A percentile compares a stretch with the other conserved stretches of the same genome.
phyloP scores from a whole-genome alignment of 2,888 invertebrate genomes.

The Dasysyrphus albostriatus region DNA sequence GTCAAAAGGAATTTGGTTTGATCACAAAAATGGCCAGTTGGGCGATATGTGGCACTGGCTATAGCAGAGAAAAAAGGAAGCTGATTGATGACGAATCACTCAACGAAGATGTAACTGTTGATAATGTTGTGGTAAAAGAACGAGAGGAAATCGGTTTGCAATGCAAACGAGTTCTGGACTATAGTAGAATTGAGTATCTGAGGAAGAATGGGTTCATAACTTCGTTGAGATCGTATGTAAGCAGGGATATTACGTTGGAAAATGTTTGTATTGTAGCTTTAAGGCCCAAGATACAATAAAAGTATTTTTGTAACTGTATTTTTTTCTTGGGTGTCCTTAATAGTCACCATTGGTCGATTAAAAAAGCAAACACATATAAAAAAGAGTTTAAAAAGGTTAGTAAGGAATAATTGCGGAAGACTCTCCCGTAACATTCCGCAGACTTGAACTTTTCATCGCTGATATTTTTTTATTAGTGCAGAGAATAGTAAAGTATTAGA shows the following conservation, averaged over 20 bases:
- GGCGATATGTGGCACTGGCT: conserved; percentile 92
- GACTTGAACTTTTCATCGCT: too few relatives aligned
- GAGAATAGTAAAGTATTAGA: too few relatives aligned
- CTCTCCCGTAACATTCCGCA: too few relatives aligned
- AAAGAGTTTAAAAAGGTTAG: too few relatives aligned
- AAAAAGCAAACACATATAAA: too few relatives aligned
- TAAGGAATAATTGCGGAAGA: too few relatives aligned
- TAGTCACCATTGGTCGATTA: too few relatives aligned
- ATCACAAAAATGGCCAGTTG: conserved; percentile 94
- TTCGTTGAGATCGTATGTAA: conserved; percentile 88
- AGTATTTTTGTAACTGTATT: background rate
- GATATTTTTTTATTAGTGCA: too few relatives aligned
- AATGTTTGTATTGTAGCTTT: conserved; percentile 90
- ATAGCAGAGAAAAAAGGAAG: conserved; percentile 85
- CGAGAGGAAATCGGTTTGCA: conserved; percentile 88
- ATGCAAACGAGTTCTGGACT: conserved; percentile 91
- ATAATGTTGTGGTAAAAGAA: conserved; percentile 78
- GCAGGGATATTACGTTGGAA: conserved; percentile 88
- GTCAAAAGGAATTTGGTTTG: conserved; percentile 88
- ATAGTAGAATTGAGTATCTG: conserved; percentile 88
- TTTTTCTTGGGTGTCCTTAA: background rate
- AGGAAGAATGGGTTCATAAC: conserved; percentile 86
- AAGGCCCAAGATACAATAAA: conserved; percentile 21
- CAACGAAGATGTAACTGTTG: background rate
- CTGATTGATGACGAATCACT: conserved; percentile 78